Evolutionary conservation across 1,140 invertebrate genomes (phyloP), one percentile per base, ranked within the genome.

Genomic region (Drosophila kikkawai): DNA sequence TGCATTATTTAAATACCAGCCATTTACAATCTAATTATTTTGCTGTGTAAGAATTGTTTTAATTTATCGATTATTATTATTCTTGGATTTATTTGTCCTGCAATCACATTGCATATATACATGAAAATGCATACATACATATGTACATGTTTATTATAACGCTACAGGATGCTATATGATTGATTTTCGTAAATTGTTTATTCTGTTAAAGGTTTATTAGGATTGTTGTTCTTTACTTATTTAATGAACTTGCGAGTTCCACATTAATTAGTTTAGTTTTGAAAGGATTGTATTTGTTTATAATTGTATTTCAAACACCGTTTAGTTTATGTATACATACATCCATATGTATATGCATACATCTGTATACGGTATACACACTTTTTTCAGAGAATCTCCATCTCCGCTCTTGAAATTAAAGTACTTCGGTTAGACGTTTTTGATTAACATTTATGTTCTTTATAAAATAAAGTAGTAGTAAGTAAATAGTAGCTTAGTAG

Each of bases 321-420:
- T 37, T 55, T 19, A 53, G 11, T 53, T 36, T 34, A 55, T 22
- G 12, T 22, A 53, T 53, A 53, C 32, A 53, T 53, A 50, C 45
- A 47, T 8, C 15, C 44, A 22, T 3, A 2, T 9, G 13, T 22
- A 12, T 19, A 47, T 22, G 34, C 34, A 37, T 37, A 55, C 34
- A 19, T 19, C 44, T 36, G 17, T 37, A 34, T 34, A 55, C 51
- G 17, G 51, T 55, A 55, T 55, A 55, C 51, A 55, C 51, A 55
- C 51, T 37, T 37, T 55, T 51, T 55, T 55, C 34, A 22, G 7
- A 55, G 34, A 17, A 55, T 37, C 34, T 37, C 32, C 34, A 55
- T 55, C 34, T 37, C 32, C 34, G 17, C 51, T 37, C 17, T 51
- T 51, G n/a, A 51, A 51, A 32, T 51, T 55, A 7, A 55, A 37